Conservation (phyloP, 30 jellyfish, hydroid and myxozoan species). For the Aurelia sp. region DNA sequence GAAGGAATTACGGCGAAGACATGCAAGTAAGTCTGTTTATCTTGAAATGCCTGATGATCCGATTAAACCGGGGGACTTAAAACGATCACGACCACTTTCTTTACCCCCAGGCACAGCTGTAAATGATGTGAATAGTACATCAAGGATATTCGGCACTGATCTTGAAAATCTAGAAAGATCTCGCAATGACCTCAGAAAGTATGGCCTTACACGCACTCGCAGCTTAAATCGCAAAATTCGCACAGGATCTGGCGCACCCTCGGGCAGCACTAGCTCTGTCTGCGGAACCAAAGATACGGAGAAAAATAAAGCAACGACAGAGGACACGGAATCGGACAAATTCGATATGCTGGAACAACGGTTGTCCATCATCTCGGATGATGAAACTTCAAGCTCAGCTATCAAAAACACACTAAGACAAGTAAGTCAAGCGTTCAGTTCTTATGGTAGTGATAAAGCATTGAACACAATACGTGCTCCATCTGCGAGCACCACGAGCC, state of each 20-base stretch:
- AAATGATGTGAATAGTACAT: background rate
- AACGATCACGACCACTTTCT: constrained; percentile 71
- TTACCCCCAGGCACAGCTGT: constrained; percentile 63
- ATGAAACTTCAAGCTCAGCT: constrained; percentile 74
- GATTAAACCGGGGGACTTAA: constrained; percentile 65
- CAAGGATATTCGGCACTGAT: background rate
- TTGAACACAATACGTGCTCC: constrained; percentile 23
- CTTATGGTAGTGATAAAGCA: constrained; percentile 60
- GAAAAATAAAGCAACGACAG: constrained; percentile 21
- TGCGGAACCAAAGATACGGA: constrained; percentile 41
- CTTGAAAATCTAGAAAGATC: constrained; percentile 27
- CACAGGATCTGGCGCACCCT: constrained; percentile 17
- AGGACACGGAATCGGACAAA: constrained; percentile 46
- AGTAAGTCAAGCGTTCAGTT: constrained; percentile 95
- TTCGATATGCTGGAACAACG: constrained; percentile 81
- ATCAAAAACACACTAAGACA: constrained; percentile 85
- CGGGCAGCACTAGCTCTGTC: constrained; percentile 59
- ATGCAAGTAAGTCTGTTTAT: constrained; percentile 70
- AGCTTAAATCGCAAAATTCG: constrained; percentile 67
- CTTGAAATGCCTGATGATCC: constrained; percentile 71
- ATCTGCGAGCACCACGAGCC: constrained; percentile 48
- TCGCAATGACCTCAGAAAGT: constrained; percentile 55
- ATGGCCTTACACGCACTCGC: constrained; percentile 70
- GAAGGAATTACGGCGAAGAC: constrained; percentile 60
- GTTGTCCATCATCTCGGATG: constrained; percentile 84